These are phyloP conservation scores for Temnothorax longispinosus DNA, from an alignment of 1,140 invertebrate genomes.

Conservation along the genomic window DNA sequence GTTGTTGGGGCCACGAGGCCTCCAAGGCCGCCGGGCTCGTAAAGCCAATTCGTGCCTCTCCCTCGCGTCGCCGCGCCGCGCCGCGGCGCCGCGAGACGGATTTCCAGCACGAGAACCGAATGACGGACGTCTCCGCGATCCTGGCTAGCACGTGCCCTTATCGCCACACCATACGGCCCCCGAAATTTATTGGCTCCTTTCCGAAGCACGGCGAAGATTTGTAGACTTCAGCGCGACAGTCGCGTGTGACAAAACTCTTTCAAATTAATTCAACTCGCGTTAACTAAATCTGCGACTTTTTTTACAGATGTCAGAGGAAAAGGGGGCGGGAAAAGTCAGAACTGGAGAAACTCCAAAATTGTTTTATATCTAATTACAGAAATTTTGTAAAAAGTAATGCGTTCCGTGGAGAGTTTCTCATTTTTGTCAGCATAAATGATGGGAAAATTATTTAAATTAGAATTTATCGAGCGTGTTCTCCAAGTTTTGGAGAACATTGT, in stretches of 20 bases:
- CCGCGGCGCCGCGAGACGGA: conserved; percentile 57
- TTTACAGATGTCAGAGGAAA: neutral
- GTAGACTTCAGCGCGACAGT: neutral
- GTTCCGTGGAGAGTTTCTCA: neutral
- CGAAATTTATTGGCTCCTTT: conserved; percentile 37
- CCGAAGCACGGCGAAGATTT: neutral
- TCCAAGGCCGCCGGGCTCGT: conserved; percentile 75
- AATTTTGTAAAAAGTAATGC: neutral
- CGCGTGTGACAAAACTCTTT: neutral
- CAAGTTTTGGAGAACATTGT: neutral
- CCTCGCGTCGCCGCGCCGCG: conserved; percentile 58
- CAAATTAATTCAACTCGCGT: neutral
- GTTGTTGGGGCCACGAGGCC: conserved; percentile 72
- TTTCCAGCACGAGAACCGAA: conserved; percentile 66
- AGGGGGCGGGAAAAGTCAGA: neutral
- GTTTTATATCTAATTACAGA: neutral
- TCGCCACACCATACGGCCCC: neutral
- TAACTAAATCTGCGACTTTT: neutral
- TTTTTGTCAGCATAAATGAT: neutral
- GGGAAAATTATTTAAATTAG: neutral
- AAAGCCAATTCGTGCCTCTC: conserved; percentile 73
- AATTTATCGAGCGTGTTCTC: neutral
- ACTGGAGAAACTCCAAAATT: neutral
- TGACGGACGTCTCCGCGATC: conserved; percentile 42
- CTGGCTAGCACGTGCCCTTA: neutral